These are phyloP conservation scores for Limnephilus lunatus DNA, from an alignment of 2,888 invertebrate genomes.

Conservation along the genomic window DNA sequence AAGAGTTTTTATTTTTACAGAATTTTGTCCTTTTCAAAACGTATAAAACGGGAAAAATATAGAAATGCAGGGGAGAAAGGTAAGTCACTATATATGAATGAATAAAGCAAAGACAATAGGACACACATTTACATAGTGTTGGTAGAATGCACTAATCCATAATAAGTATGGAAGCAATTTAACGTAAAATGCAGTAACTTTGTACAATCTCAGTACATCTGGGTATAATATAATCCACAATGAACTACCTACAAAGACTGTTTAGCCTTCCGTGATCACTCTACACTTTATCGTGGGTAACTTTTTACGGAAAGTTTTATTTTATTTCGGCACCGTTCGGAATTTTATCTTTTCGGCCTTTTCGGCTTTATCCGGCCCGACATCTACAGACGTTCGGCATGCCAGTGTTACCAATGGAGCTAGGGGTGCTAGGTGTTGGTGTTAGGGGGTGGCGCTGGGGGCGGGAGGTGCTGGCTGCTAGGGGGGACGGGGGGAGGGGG, in stretches of 20 bases:
- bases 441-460: not conserved
- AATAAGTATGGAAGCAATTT: not conserved
- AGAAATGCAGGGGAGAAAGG: too few species aligned
- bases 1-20: too few species aligned
- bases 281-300: constrained; percentile 51
- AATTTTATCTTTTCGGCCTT: constrained; percentile 55
- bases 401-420: constrained; percentile 38
- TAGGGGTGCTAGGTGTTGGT: not conserved
- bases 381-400: constrained; percentile 64
- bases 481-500: constrained; percentile 29
- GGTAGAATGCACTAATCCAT: not conserved
- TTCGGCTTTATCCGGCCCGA: constrained; percentile 58
- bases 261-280: constrained; percentile 55
- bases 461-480: constrained; percentile 48
- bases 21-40: too few species aligned
- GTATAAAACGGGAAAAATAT: too few species aligned
- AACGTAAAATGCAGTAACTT: not conserved
- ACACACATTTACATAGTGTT: not conserved
- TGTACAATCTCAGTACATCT: not conserved
- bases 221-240: not conserved
- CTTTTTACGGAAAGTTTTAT: constrained; percentile 51
- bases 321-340: constrained; percentile 60
- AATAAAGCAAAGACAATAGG: not conserved
- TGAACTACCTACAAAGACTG: not conserved
- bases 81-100: too few species aligned